Conservation (phyloP, 2,113 vertebrate genomes). For the Galbula dea region DNA sequence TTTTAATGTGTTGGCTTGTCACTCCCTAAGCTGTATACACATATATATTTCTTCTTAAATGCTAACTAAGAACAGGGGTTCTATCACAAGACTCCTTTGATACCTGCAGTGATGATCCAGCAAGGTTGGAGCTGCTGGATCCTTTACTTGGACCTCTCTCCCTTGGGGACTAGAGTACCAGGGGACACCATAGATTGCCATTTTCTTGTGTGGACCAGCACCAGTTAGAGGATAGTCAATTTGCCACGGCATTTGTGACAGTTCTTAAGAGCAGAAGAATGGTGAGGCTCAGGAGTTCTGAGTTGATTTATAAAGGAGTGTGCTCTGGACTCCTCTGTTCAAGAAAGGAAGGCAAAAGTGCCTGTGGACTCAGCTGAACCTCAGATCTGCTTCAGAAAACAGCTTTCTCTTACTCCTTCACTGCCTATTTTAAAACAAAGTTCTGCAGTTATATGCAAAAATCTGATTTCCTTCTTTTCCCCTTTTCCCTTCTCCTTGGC, state of each 20-base stretch:
- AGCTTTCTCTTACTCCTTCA: not conserved
- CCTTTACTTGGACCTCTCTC: not conserved
- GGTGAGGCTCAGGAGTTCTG: not conserved
- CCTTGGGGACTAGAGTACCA: not conserved
- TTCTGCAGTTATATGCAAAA: not conserved
- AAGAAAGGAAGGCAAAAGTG: not conserved
- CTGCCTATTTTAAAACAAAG: not conserved
- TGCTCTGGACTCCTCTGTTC: not conserved
- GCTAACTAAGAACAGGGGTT: not conserved
- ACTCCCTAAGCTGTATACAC: not conserved
- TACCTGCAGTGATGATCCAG: not conserved
- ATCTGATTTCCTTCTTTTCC: not conserved
- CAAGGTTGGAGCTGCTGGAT: not conserved
- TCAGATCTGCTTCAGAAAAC: not conserved
- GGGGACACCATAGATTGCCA: not conserved
- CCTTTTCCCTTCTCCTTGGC: not conserved
- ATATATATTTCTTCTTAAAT: not conserved
- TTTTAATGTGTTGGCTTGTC: not conserved
- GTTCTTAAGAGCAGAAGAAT: not conserved
- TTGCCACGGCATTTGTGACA: not conserved
- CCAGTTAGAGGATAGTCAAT: not conserved
- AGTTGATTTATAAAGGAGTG: not conserved
- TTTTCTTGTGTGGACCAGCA: not conserved
- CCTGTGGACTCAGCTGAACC: not conserved
- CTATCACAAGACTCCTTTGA: not conserved